phyloP scores from a whole-genome alignment of 2,888 invertebrate genomes.

The Orthosia cruda region DNA sequence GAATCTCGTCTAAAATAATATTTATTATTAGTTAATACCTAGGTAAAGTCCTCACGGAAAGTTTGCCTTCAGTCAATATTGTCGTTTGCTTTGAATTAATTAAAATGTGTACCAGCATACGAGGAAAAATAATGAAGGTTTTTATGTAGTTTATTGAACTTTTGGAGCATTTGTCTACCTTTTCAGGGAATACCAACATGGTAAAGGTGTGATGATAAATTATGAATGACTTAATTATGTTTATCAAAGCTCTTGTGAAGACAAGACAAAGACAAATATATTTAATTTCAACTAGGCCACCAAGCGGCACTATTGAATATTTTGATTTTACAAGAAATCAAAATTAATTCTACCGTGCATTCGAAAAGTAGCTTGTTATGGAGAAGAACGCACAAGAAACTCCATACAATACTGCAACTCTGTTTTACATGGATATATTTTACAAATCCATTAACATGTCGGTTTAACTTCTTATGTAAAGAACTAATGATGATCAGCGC shows the following conservation, averaged over 20 bases:
- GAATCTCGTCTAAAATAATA: conserved; percentile 5
- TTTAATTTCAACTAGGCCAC: too few relatives aligned
- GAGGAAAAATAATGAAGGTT: background rate
- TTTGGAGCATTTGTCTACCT: background rate
- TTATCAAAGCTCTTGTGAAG: background rate
- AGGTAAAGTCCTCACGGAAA: conserved; percentile 9
- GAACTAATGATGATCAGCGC: background rate
- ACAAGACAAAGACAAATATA: too few relatives aligned
- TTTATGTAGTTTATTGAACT: background rate
- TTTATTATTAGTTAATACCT: background rate
- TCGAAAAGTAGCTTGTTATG: too few relatives aligned
- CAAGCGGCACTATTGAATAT: too few relatives aligned
- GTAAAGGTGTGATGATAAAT: too few relatives aligned
- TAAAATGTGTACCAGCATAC: background rate
- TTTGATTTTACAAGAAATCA: too few relatives aligned
- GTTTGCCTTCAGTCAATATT: conserved; percentile 29
- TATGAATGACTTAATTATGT: background rate
- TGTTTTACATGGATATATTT: background rate
- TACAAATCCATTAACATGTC: background rate
- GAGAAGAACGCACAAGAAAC: too few relatives aligned
- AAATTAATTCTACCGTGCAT: too few relatives aligned
- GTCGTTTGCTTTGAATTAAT: background rate
- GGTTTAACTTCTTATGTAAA: background rate
- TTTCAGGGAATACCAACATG: background rate
- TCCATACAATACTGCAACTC: too few relatives aligned